Conservation (phyloP, 2,797 vertebrate species). For the Columba guinea region DNA sequence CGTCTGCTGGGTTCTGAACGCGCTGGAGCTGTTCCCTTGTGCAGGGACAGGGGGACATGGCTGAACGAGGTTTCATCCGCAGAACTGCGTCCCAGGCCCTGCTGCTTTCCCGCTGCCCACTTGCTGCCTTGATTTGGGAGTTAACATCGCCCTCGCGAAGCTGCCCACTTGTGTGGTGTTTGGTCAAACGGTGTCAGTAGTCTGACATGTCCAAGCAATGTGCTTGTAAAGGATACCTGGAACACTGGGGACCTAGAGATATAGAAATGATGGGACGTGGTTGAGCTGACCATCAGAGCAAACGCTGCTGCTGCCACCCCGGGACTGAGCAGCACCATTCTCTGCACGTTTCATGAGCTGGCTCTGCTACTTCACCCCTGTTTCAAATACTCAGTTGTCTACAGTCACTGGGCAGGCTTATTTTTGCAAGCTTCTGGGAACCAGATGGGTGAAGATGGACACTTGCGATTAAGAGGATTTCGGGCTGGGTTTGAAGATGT, state of each 20-base stretch:
- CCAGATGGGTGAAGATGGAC: background rate
- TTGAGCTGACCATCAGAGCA: background rate
- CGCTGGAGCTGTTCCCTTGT: background rate
- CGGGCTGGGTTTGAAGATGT: background rate
- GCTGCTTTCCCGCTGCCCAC: background rate
- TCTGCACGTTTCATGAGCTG: background rate
- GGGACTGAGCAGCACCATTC: background rate
- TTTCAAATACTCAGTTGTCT: background rate
- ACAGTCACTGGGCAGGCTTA: background rate
- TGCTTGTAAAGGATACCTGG: background rate
- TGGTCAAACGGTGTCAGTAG: background rate
- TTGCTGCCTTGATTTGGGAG: background rate
- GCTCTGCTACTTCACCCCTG: background rate
- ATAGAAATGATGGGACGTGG: background rate
- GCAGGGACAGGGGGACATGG: background rate
- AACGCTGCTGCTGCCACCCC: background rate
- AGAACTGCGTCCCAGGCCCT: background rate
- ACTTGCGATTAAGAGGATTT: background rate
- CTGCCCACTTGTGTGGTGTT: accelerated
- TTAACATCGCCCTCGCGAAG: background rate
- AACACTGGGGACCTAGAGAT: background rate
- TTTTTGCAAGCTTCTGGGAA: background rate
- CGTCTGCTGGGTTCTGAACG: background rate
- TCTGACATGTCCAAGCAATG: background rate
- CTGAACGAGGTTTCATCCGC: background rate